Percentiles rank a stretch among this genome's conserved stretches.
Evolutionary conservation across 30 jellyfish, hydroid and myxozoan species (phyloP).

Genomic region (Aurelia aurita): DNA sequence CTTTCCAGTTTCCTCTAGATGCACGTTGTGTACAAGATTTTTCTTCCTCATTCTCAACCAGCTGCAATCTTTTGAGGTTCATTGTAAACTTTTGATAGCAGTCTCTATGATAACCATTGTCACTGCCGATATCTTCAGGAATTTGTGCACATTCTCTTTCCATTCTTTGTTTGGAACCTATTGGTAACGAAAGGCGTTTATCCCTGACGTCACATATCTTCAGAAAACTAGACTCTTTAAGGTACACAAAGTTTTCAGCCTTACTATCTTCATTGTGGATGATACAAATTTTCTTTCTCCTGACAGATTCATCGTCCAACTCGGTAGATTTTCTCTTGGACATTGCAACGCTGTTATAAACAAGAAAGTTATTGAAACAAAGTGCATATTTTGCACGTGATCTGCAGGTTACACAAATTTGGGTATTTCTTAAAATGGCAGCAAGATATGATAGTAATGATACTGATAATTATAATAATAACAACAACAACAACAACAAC

Average conservation of each 20-base stretch:
- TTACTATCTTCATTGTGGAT: slow-evolving; percentile 10
- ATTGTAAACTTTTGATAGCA: slow-evolving; percentile 48
- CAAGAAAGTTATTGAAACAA: neutral
- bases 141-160: slow-evolving; percentile 52
- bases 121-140: slow-evolving; percentile 47
- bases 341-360: slow-evolving; percentile 26
- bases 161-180: slow-evolving; percentile 44
- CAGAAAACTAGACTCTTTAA: slow-evolving; percentile 38
- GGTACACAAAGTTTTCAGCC: slow-evolving; percentile 45
- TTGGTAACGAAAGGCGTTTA: slow-evolving; percentile 29
- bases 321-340: slow-evolving; percentile 27
- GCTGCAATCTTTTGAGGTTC: slow-evolving; percentile 12
- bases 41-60: no score
- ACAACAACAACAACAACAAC: no score
- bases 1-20: neutral
- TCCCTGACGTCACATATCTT: slow-evolving; percentile 52
- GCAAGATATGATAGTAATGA: no score
- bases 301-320: slow-evolving; percentile 30
- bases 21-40: no score
- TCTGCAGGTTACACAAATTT: neutral
- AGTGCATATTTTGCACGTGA: neutral
- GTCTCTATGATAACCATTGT: slow-evolving; percentile 50
- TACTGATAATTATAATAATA: no score
- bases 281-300: slow-evolving; percentile 7
- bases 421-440: no score